Conservation (phyloP, 2,797 vertebrate species). For the Gambelia wislizenii region DNA sequence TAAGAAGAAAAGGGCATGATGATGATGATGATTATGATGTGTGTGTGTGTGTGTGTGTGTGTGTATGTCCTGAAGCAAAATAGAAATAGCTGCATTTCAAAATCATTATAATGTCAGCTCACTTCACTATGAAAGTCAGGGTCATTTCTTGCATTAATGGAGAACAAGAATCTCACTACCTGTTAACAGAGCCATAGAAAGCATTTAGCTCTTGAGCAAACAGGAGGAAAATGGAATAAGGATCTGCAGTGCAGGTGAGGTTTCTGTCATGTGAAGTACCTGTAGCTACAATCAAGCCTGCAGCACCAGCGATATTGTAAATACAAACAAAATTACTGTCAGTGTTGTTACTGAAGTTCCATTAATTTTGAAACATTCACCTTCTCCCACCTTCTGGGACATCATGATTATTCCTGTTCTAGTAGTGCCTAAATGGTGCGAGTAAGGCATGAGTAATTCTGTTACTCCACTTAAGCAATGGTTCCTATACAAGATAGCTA, state of each 20-base stretch:
- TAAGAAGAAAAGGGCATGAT: conserved; percentile 49
- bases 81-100: conserved; percentile 41
- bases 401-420: background rate
- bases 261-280: conserved; percentile 12
- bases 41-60: no score
- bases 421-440: background rate
- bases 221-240: conserved; percentile 28
- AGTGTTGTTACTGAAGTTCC: background rate
- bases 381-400: background rate
- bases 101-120: conserved; percentile 32
- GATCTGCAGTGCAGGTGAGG: conserved; percentile 35
- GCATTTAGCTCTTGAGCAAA: conserved; percentile 49
- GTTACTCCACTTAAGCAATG: background rate
- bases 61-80: conserved; percentile 36
- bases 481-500: background rate
- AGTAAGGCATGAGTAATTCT: background rate
- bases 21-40: no score
- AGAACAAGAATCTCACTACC: conserved; percentile 46
- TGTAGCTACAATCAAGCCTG: background rate
- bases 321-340: conserved; percentile 9
- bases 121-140: conserved; percentile 50
- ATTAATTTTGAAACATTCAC: background rate
- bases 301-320: conserved; percentile 18
- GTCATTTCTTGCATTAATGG: conserved; percentile 48
- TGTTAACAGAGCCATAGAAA: conserved; percentile 53